Evolutionary conservation across 1,140 invertebrate genomes (phyloP), one percentile per base, ranked within the genome.

Genomic region (Ptiloglossa arizonensis): DNA sequence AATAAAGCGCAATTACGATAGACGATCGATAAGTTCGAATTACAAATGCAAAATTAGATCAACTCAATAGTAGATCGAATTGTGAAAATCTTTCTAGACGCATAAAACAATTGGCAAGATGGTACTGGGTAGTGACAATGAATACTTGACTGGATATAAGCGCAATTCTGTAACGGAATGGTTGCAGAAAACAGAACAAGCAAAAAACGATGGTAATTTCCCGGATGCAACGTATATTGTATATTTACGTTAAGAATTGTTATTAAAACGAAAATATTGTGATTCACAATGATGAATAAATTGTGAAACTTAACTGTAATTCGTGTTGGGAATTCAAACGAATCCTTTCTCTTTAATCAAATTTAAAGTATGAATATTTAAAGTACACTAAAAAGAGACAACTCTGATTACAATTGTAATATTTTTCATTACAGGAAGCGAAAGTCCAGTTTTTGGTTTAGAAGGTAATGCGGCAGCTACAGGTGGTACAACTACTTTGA

Each of bases 401-500:
- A 0, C 27, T 5, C 4, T 17, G 27, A 5, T 0, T 59, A 9
- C 5, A 5, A 15, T 11, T 9, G 19, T 19, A 19, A 17, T 29
- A 1, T 27, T 76, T 54, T 44, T 64, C n/a, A 8, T 70, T 80
- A n/a, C 63, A 93, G 93, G 92, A 41, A 93, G 92, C 68, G 91
- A 92, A 50, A 93, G 92, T 80, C 91, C 92, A 60, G 87, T 92
- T 0, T 93, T 90, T 62, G 89, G 90, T 11, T 52, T 89, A 1
- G 89, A 91, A 29, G 86, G 87, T 48, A 86, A 76, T 6, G 82
- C 72, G 17, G 50, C 69, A 17, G 85, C 66, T 24, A 44, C 82
- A 54, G 82, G 72, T 17, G 70, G 79, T 17, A 86, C 86, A 19
- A 86, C 74, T 46, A 59, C 83, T 0, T 78, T 89, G 27, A 79